phyloP scores from a whole-genome alignment of 1,140 invertebrate genomes.

The Mesaphorura yosii region DNA sequence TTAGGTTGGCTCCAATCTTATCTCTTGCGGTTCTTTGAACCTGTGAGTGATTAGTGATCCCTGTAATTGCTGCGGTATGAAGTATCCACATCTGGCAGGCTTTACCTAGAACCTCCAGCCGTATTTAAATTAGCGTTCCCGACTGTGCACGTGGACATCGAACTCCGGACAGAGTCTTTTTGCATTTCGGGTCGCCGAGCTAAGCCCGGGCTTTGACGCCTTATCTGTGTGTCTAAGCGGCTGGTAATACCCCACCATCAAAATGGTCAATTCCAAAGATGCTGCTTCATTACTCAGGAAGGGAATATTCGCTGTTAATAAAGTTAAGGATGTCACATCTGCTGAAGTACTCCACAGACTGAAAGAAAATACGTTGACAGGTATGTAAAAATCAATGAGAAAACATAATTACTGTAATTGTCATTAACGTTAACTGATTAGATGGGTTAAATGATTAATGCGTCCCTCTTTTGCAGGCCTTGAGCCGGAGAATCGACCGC shows the following conservation, averaged over 20 bases:
- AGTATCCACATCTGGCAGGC: not conserved
- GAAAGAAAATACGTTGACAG: slow-evolving; percentile 15
- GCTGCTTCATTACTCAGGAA: slow-evolving; percentile 9
- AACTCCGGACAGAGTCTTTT: not conserved
- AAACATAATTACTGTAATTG: not conserved
- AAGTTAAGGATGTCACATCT: slow-evolving; percentile 15
- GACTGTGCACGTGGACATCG: not conserved
- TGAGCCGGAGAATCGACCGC: slow-evolving; percentile 3
- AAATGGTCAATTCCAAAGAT: slow-evolving; percentile 9
- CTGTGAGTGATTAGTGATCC: not conserved
- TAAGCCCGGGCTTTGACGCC: no score
- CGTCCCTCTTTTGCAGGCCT: slow-evolving; percentile 4
- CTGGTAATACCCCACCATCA: not conserved
- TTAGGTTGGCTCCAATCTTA: no score
- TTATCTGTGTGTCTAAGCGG: not conserved
- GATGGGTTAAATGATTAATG: not conserved
- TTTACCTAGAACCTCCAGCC: not conserved
- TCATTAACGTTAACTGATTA: not conserved
- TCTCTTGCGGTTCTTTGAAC: not conserved
- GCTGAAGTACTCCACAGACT: slow-evolving; percentile 20
- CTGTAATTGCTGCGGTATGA: not conserved
- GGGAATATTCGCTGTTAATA: slow-evolving; percentile 28
- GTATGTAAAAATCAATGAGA: slow-evolving; percentile 6
- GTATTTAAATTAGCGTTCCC: not conserved
- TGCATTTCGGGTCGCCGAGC: not conserved